Percentiles rank a stretch among this genome's conserved stretches.
phyloP scores from a whole-genome alignment of 2,888 invertebrate genomes.

The Drosophila merina region DNA sequence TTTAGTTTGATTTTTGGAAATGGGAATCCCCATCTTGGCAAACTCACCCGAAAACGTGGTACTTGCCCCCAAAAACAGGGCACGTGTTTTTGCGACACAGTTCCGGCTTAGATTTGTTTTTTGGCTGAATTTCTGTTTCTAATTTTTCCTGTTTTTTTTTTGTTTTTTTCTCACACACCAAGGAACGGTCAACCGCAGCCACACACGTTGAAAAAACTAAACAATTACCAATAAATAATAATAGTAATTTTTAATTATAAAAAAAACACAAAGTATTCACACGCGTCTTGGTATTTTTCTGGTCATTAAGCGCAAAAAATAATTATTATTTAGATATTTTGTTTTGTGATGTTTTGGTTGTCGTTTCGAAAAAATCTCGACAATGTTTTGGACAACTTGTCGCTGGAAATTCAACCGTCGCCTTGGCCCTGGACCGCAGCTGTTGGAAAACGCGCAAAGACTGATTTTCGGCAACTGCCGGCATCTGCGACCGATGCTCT shows the following conservation, averaged over 20 bases:
- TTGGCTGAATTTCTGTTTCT: background rate
- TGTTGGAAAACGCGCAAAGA: conserved; percentile 83
- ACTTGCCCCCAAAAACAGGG: background rate
- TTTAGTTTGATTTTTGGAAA: conserved; percentile 3
- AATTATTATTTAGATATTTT: background rate
- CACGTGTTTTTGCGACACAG: conserved; percentile 2
- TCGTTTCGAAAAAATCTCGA: conserved; percentile 9
- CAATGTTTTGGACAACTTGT: conserved; percentile 17
- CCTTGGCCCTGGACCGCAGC: conserved; percentile 62
- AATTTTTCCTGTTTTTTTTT: background rate
- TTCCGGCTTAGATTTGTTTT: background rate
- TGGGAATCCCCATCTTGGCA: conserved; percentile 16
- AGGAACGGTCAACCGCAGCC: background rate
- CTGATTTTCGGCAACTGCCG: conserved; percentile 60
- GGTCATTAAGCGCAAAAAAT: background rate
- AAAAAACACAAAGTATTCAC: background rate
- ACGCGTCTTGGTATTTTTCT: background rate
- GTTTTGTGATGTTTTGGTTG: too few species aligned
- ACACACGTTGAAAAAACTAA: background rate
- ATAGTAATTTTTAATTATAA: background rate
- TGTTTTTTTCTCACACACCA: background rate
- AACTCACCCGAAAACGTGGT: conserved; percentile 31
- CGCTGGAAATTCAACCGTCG: conserved; percentile 10
- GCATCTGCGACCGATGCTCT: conserved; percentile 31
- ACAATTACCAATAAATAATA: background rate